Base-by-base conservation (phyloP, 2,888 invertebrate genomes). In the Norana najaformis region DNA sequence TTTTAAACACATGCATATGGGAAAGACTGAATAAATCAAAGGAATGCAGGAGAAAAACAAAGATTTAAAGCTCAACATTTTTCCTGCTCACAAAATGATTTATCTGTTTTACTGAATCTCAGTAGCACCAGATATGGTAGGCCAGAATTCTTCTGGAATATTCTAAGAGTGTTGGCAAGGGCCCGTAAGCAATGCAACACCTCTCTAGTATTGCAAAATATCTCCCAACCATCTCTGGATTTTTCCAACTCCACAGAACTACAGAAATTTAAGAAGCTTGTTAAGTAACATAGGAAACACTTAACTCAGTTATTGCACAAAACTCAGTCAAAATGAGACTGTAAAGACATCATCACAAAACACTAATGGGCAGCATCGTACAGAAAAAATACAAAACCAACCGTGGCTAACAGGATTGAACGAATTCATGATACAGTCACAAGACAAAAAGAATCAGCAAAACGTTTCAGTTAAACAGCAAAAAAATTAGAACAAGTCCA, bases 401-500 rank as follows among this genome's bases (percentile, higher is more conserved):
- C 69, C 69, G n/a, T 23, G 13, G 23, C 47, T 23, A 23, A 47
- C 23, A 5, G 47, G 47, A 69, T 69, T 69, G 69, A 69, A 69
- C 69, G 69, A 69, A 69, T 69, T n/a, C 69, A 69, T 69, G 69
- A 69, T 69, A 69, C 69, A 69, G 69, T 69, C 69, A 69, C 30
- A 1, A 69, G 30, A 6, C n/a, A 69, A 13, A 69, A 47, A 69
- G n/a, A 1, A 69, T 69, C 69, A n/a, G 69, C 69, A 69, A 69
- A 69, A 69, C 11, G 69, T n/a, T 11, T 69, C 69, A 5, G n/a
- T 69, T n/a, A 11, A 5, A 69, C 69, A n/a, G 69, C 69, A 69
- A 69, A 6, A 69, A 69, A 69, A 30, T n/a, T n/a, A 8, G 13
- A 69, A 30, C 30, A n/a, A 69, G n/a, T 0, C 69, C 30, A 69